Base-by-base conservation (phyloP, 2,113 vertebrate genomes). In the Glaucomys volans region DNA sequence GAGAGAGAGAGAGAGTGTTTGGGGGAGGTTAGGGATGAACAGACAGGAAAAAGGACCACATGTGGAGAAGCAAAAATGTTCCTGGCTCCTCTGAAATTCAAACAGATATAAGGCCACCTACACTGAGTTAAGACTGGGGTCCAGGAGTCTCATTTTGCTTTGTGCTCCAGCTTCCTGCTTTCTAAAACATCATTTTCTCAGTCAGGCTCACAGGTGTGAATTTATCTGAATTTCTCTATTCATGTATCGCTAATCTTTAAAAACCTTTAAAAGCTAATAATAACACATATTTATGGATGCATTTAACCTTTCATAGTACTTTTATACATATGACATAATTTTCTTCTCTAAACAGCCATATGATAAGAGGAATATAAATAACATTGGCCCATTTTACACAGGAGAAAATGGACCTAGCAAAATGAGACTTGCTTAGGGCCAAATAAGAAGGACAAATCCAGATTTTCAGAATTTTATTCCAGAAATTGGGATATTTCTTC, bases 291-390 rank as follows among this genome's bases (percentile, higher is more conserved):
- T 84, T 94, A 87, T 28, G 90, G 47, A 47, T 17, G 1, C 50
- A 76, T 40, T 50, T 72, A 89, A 88, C 16, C 84, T 93, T 92
- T n/a, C 57, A 32, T 40, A 72, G 67, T n/a, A 85, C 24, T 35
- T 72, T 14, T 67, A 57, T 66, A n/a, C 40, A 30, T 69, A 66
- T 93, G 54, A 91, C 26, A 66, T 92, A 82, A 90, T 97, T 94
- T 95, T 88, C 72, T 87, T 91, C 72, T 87, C 74, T 57, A 80
- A 90, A 92, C 30, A 95, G 28, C 32, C 2, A 12, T 37, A 59
- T 79, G 37, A 69, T 8, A 20, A 90, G 72, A 77, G 2, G 69
- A 81, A 79, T 66, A 81, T 90, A 90, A 91, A 88, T 81, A 96
- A 84, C 20, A 10, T 3, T 79, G 28, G 26, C 37, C 30, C 14